These are phyloP conservation scores for Drosophila robusta DNA, from an alignment of 2,888 invertebrate species.

Conservation along the genomic window DNA sequence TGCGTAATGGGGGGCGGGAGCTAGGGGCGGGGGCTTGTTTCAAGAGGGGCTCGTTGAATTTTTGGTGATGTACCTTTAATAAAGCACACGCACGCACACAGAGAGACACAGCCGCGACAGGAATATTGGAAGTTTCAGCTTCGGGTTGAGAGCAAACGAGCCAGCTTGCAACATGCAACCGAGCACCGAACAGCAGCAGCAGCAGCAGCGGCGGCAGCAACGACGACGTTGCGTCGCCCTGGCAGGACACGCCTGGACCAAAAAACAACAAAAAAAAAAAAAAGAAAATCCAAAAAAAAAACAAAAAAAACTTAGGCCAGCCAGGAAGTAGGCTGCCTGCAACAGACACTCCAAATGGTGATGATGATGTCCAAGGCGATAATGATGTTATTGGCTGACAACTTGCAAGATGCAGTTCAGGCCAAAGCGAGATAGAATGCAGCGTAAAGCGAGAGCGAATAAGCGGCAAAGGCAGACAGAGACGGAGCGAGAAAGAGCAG, in stretches of 20 bases:
- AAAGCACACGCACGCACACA: slow-evolving; percentile 42
- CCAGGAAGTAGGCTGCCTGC: slow-evolving; percentile 37
- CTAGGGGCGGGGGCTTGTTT: too few species aligned
- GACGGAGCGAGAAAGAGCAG: neutral
- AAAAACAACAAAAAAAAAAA: neutral
- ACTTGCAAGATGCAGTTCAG: slow-evolving; percentile 20
- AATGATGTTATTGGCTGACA: slow-evolving; percentile 27
- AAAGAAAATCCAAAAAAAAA: neutral
- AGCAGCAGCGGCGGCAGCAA: slow-evolving; percentile 1
- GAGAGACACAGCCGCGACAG: slow-evolving; percentile 14
- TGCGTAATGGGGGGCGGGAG: slow-evolving; percentile 7
- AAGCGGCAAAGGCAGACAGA: neutral
- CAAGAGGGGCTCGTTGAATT: slow-evolving; percentile 36
- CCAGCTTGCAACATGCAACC: slow-evolving; percentile 19
- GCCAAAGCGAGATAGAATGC: slow-evolving; percentile 13
- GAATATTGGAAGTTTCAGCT: slow-evolving; percentile 57
- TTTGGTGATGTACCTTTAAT: slow-evolving; percentile 69
- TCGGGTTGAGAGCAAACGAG: slow-evolving; percentile 26
- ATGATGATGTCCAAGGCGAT: slow-evolving; percentile 20
- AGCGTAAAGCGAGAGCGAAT: neutral
- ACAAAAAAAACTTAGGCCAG: neutral
- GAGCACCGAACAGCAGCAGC: slow-evolving; percentile 1
- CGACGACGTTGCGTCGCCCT: slow-evolving; percentile 16
- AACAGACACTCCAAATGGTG: slow-evolving; percentile 4
- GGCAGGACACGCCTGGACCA: slow-evolving; percentile 21